A percentile compares a stretch with the other conserved stretches of the same genome.
Conservation (phyloP, 2,797 vertebrate species). For the Myoxocephalus aenaeus region DNA sequence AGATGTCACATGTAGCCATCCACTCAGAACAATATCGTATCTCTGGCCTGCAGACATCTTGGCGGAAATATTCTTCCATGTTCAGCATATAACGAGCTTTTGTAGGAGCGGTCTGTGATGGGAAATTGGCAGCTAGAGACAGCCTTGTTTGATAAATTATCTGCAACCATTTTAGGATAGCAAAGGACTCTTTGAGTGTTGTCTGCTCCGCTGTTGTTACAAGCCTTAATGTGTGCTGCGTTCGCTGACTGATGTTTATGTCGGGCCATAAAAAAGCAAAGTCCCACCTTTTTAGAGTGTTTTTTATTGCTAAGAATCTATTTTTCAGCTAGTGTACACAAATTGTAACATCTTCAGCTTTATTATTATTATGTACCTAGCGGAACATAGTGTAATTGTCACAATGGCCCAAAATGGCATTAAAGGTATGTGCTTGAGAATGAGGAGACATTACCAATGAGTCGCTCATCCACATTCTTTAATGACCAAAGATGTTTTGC, state of each 20-base stretch:
- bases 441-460: conserved; percentile 38
- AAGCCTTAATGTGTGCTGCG: conserved; percentile 38
- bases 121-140: conserved; percentile 41
- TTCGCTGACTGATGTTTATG: conserved; percentile 48
- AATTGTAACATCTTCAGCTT: conserved; percentile 40
- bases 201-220: conserved; percentile 28
- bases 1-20: conserved; percentile 44
- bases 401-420: conserved; percentile 36
- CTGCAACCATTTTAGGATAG: conserved; percentile 38
- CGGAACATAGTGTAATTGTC: conserved; percentile 18
- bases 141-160: conserved; percentile 49
- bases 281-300: conserved; percentile 45
- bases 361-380: conserved; percentile 33
- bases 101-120: conserved; percentile 23
- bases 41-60: conserved; percentile 41
- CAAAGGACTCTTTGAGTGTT: conserved; percentile 15
- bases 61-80: conserved; percentile 24
- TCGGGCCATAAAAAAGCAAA: conserved; percentile 42
- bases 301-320: conserved; percentile 48
- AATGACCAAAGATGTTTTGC: conserved; percentile 34
- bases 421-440: conserved; percentile 30
- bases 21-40: conserved; percentile 46
- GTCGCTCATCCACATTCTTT: conserved; percentile 22
- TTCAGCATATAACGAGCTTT: conserved; percentile 32
- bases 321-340: conserved; percentile 42